Conservation (phyloP, 2,888 invertebrate species). For the Thumatha senex region DNA sequence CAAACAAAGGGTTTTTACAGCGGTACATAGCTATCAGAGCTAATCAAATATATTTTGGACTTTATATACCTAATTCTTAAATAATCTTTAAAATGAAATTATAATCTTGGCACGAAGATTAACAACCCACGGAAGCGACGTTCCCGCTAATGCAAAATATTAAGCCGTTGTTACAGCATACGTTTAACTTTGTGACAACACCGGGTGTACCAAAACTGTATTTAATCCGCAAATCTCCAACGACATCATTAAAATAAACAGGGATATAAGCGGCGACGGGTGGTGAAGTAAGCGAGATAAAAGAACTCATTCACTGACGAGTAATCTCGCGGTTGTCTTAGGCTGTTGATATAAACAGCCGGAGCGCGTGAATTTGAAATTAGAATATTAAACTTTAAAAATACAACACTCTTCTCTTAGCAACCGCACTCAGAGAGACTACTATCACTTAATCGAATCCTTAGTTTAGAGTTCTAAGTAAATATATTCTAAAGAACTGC, state of each 20-base stretch:
- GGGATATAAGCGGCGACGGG: conserved; percentile 11
- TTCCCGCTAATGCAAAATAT: conserved; percentile 5
- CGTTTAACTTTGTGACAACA: conserved; percentile 28
- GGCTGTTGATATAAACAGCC: background rate
- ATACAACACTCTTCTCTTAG: background rate
- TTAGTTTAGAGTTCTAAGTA: no score
- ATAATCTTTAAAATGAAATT: background rate
- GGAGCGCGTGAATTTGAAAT: background rate
- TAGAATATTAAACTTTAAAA: background rate
- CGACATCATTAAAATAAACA: conserved; percentile 37
- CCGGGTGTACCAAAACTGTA: conserved; percentile 12
- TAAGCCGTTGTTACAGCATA: conserved; percentile 6
- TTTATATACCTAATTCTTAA: no score
- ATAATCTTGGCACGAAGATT: conserved; percentile 9
- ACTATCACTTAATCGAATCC: no score
- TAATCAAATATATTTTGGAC: background rate
- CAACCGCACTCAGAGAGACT: no score
- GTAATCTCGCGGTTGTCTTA: conserved; percentile 2
- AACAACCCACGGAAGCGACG: background rate
- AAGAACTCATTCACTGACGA: conserved; percentile 3
- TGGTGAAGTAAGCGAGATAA: conserved; percentile 7
- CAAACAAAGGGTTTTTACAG: background rate
- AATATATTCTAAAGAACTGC: no score
- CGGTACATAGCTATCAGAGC: background rate
- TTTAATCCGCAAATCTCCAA: conserved; percentile 29